Conservation (phyloP, 2,888 invertebrate genomes). For the Ophonus ardosiacus region DNA sequence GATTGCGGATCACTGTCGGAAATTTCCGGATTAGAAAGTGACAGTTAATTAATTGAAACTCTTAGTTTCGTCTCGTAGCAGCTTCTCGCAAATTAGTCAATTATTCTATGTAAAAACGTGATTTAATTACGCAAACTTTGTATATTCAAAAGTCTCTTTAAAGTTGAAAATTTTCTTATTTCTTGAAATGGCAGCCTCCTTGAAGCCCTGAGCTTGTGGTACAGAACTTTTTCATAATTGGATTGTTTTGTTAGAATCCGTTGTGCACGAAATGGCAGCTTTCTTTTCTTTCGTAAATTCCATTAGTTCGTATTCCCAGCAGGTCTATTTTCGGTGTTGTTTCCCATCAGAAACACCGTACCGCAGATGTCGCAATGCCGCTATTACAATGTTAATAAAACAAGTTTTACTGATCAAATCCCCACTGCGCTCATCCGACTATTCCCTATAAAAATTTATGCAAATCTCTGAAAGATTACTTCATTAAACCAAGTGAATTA, state of each 20-base stretch:
- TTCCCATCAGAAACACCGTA: constrained; percentile 24
- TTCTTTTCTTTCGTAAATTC: constrained; percentile 47
- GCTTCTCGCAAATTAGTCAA: constrained; percentile 58
- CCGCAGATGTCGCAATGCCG: constrained; percentile 24
- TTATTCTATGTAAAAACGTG: constrained; percentile 60
- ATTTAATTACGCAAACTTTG: constrained; percentile 60
- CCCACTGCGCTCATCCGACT: background rate
- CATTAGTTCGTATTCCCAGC: constrained; percentile 48
- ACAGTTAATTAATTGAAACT: constrained; percentile 54
- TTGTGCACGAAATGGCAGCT: constrained; percentile 54
- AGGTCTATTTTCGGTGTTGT: constrained; percentile 47
- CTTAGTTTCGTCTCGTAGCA: constrained; percentile 46
- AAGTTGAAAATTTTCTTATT: constrained; percentile 53
- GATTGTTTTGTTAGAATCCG: constrained; percentile 58
- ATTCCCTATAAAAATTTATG: constrained; percentile 24
- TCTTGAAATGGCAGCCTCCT: constrained; percentile 27
- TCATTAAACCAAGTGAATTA: constrained; percentile 22
- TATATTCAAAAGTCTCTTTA: constrained; percentile 58
- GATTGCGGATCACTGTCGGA: constrained; percentile 51
- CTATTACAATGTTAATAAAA: constrained; percentile 30
- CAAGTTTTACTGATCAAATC: constrained; percentile 19
- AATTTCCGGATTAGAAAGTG: constrained; percentile 53
- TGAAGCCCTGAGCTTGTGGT: constrained; percentile 41
- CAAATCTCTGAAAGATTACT: constrained; percentile 35
- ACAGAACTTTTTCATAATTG: constrained; percentile 60